Conservation (phyloP, 2,888 invertebrate species). For the Orthosia gothica region DNA sequence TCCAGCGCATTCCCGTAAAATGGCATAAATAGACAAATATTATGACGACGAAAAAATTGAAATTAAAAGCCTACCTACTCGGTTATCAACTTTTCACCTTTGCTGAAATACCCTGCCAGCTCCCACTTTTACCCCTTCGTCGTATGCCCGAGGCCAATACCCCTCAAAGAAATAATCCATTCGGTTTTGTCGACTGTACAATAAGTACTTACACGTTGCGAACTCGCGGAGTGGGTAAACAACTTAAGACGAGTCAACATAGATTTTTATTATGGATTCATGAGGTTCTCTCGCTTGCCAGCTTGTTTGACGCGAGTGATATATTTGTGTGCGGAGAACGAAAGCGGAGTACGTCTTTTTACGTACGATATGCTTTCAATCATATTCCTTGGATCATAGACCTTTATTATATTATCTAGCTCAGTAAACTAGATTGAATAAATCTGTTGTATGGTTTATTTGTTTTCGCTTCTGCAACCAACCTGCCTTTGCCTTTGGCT, state of each 20-base stretch:
- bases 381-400: too few relatives aligned
- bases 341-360: background rate
- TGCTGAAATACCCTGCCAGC: too few relatives aligned
- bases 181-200: constrained; percentile 26
- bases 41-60: too few relatives aligned
- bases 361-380: background rate
- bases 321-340: constrained; percentile 15
- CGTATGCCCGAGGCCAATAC: constrained; percentile 18
- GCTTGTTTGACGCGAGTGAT: constrained; percentile 23
- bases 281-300: constrained; percentile 26
- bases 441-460: background rate
- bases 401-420: too few relatives aligned
- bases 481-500: too few relatives aligned
- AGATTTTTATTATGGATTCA: constrained; percentile 46
- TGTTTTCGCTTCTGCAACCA: background rate
- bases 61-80: too few relatives aligned
- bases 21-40: too few relatives aligned
- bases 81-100: too few relatives aligned
- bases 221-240: constrained; percentile 28
- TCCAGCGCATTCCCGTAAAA: too few relatives aligned
- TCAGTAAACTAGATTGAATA: too few relatives aligned
- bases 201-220: constrained; percentile 19
- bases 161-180: constrained; percentile 18
- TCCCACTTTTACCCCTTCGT: background rate
- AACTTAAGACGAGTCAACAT: constrained; percentile 33